Base-by-base conservation (phyloP, 2,113 vertebrate species). In the Tragelaphus imberbis region DNA sequence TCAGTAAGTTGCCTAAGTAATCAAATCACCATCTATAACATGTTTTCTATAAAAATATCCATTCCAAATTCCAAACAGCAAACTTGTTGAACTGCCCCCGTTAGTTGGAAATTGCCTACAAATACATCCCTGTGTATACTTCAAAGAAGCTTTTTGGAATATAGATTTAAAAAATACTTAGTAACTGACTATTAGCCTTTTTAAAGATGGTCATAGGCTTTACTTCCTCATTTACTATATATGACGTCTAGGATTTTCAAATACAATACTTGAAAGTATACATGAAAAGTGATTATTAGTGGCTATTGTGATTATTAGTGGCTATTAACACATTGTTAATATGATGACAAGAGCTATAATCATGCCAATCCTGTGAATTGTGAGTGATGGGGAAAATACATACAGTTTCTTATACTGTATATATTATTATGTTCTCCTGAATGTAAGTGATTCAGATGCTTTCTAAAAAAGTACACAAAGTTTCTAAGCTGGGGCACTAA, bases 31-130 rank as follows among this genome's bases (percentile, higher is more conserved):
- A 77, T 44, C 36, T 82, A 71, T 87, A 23, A 75, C 5, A 91
- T 30, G 2, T 49, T 88, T 96, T 86, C 56, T 91, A 12, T 91
- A 68, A 96, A 30, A 89, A 84, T 49, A 89, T 44, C 56, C 58
- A 88, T 56, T 93, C 86, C 68, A 86, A n/a, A 90, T 90, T 90
- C 71, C 44, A 97, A 96, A 94, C 10, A 61, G 79, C 49, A 93
- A 89, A 94, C 56, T 93, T 90, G 86, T 53, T 94, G 82, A 88
- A 93, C 9, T 80, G 84, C 49, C 55, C 30, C 68, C 77, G 49
- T 82, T 79, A 61, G 40, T 61, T 96, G 68, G 55, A 84, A 90
- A 77, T 53, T 85, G 21, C 40, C 51, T 84, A 82, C 36, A 95
- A 96, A 81, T 81, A 82, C 12, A 95, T 28, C 23, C 40, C 5